Conservation (phyloP, 2,113 vertebrate species). For the Eclectus roratus region DNA sequence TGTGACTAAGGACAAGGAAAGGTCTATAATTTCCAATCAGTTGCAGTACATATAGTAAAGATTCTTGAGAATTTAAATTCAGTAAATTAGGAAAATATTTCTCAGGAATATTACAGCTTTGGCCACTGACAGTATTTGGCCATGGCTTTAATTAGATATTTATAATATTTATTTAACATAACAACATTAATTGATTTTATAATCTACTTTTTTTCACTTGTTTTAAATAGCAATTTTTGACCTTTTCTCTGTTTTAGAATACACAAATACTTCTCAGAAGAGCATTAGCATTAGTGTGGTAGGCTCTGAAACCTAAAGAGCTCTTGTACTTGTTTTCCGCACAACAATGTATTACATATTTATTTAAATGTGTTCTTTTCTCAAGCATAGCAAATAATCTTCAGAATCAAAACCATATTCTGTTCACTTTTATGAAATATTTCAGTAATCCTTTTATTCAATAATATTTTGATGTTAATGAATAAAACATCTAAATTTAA, state of each 20-base stretch:
- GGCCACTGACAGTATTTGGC: background rate
- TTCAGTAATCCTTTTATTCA: background rate
- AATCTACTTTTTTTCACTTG: background rate
- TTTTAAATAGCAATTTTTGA: background rate
- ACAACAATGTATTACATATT: accelerated
- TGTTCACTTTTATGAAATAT: background rate
- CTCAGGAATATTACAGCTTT: background rate
- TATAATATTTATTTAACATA: background rate
- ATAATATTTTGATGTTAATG: background rate
- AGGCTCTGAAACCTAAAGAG: background rate
- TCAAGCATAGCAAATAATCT: background rate
- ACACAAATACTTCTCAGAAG: background rate
- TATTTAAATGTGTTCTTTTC: background rate
- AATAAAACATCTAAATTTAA: background rate
- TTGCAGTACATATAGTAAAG: background rate
- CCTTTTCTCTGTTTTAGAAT: background rate
- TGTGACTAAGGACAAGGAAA: background rate
- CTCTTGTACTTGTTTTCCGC: background rate
- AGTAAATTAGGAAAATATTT: background rate
- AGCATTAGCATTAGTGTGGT: background rate
- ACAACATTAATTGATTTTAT: background rate
- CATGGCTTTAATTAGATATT: background rate
- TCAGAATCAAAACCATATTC: background rate
- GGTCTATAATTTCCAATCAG: background rate
- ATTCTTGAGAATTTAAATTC: background rate